Evolutionary conservation across 1,140 invertebrate species (phyloP).

Genomic region (Pseudomyrmex pallidus): DNA sequence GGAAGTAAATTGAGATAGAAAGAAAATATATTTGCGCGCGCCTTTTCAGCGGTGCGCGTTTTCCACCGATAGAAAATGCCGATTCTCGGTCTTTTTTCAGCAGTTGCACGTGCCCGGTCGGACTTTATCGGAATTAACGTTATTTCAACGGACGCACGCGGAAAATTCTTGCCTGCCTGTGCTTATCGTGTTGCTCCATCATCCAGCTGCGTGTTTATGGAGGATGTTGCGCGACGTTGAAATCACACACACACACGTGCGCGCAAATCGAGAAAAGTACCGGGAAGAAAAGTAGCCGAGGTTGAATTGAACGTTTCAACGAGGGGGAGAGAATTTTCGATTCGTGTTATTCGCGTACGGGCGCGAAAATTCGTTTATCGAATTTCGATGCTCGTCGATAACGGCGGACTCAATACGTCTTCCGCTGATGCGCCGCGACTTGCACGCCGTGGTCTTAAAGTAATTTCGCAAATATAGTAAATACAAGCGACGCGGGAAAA

Average conservation of each 20-base stretch:
- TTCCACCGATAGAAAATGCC: conserved; percentile 7
- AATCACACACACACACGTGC: conserved; percentile 8
- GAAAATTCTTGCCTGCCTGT: background rate
- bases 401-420: background rate
- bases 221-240: conserved; percentile 32
- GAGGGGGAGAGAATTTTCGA: conserved; percentile 20
- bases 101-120: conserved; percentile 53
- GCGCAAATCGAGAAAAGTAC: background rate
- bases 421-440: background rate
- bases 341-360: background rate
- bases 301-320: background rate
- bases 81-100: background rate
- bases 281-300: background rate
- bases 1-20: conserved; percentile 30
- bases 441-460: conserved; percentile 1
- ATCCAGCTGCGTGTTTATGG: conserved; percentile 22
- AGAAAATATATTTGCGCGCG: conserved; percentile 40
- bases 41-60: background rate
- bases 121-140: conserved; percentile 65
- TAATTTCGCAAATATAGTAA: conserved; percentile 14
- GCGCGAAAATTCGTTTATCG: conserved; percentile 52
- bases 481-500: background rate
- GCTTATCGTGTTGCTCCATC: conserved; percentile 34
- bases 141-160: conserved; percentile 52
- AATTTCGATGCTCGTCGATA: conserved; percentile 19